Evolutionary conservation across 2,888 invertebrate genomes (phyloP), one percentile per base, ranked within the genome.

Genomic region (Girardia tigrina): DNA sequence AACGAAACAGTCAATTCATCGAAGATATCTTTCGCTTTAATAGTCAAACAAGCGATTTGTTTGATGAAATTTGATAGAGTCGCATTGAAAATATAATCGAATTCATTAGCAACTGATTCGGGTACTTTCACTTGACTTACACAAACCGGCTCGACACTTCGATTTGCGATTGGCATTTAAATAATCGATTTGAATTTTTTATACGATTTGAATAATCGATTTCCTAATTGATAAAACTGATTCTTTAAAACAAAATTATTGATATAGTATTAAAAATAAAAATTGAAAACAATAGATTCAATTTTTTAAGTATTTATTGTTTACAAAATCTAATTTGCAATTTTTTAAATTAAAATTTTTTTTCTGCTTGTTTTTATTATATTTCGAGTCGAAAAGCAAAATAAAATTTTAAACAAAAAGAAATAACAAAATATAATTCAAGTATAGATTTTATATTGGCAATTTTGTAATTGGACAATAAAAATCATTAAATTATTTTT

Each of bases 401-500:
- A n/a, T n/a, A n/a, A n/a, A n/a, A n/a, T n/a, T n/a, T n/a, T n/a
- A n/a, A n/a, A n/a, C n/a, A n/a, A n/a, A n/a, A n/a, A n/a, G n/a
- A n/a, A n/a, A n/a, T n/a, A n/a, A n/a, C n/a, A n/a, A n/a, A n/a
- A n/a, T n/a, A n/a, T n/a, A n/a, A n/a, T n/a, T n/a, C n/a, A n/a
- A n/a, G n/a, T n/a, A n/a, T n/a, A n/a, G n/a, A n/a, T n/a, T n/a
- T n/a, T n/a, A n/a, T n/a, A n/a, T 56, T 56, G 56, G 56, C 56
- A 56, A 56, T 20, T 2, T 56, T 56, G 8, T 56, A 56, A 56
- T 56, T 56, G 56, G 56, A 56, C 56, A 56, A 56, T 56, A n/a
- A 56, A 56, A 56, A 56, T 56, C 56, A 56, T 56, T 56, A 56
- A 56, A 56, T 56, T 56, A 56, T 56, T 56, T 20, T 56, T 56